Base-by-base conservation (phyloP, 1,140 invertebrate species). In the Oncopodura yosiiana region DNA sequence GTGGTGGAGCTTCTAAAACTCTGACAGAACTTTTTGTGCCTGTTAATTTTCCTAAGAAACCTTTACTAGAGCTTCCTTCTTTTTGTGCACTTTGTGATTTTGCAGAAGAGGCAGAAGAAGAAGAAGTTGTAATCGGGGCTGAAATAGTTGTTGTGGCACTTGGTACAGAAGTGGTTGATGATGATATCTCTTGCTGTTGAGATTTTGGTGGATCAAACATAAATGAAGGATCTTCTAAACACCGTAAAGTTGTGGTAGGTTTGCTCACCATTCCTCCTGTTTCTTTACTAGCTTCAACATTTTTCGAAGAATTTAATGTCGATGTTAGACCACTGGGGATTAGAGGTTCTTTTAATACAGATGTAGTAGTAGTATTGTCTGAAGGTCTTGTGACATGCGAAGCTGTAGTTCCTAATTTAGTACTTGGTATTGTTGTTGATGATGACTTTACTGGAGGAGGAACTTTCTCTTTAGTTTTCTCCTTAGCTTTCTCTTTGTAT, bases 201-300 rank as follows among this genome's bases (percentile, higher is more conserved):
- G 9, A 37, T 19, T 61, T 54, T 2, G 54, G 48, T 32, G 54
- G 53, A 14, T 75, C 75, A 57, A 71, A 72, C 53, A 75, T 73
- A 57, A 75, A 77, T 6, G 69, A 69, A 32, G 77, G 76, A 64
- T 78, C 76, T 26, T 78, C 76, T 26, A 77, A 62, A 59, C 73
- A 74, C 58, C 70, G 69, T 8, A 77, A 55, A 55, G 74, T 74
- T 21, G 71, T 69, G 30, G 73, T 65, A 30, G 70, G 65, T 59
- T 69, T 75, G 58, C 36, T 56, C 43, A 57, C 26, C 30, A 34
- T 34, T n/a, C 14, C 30, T 8, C 6, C 8, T 29, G 49, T 21
- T 27, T 24, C 37, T 24, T 51, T 51, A 21, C 37, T 38, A 51
- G 39, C 29, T 42, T 21, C 37, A 42, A 27, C 49, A 52, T 30